These are phyloP conservation scores for Drosophila testacea DNA, from an alignment of 2,888 invertebrate species.

Conservation along the genomic window DNA sequence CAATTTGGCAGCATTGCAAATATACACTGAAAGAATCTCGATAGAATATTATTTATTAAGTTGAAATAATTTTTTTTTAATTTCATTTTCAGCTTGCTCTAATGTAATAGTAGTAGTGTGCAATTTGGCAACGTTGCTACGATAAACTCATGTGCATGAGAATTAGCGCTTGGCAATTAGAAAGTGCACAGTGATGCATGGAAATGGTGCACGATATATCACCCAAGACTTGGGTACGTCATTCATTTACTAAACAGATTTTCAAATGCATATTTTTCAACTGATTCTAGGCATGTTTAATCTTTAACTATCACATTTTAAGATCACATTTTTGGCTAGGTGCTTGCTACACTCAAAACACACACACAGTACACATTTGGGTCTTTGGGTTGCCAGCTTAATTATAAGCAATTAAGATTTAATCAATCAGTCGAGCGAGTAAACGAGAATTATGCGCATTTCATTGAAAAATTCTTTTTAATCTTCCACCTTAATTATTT, in stretches of 20 bases:
- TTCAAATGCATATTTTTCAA: neutral
- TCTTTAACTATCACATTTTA: neutral
- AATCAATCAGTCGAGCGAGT: slow-evolving; percentile 40
- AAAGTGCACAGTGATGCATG: slow-evolving; percentile 48
- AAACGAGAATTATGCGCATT: slow-evolving; percentile 34
- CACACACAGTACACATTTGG: neutral
- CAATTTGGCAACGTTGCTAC: slow-evolving; percentile 38
- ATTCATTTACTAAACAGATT: slow-evolving; percentile 1
- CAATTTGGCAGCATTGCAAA: too few relatives aligned
- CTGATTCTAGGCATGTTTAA: neutral
- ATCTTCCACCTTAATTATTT: slow-evolving; percentile 40
- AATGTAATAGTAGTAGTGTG: neutral
- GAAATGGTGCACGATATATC: slow-evolving; percentile 26
- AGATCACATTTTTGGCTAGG: slow-evolving; percentile 5
- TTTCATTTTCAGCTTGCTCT: neutral
- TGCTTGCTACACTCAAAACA: slow-evolving; percentile 12
- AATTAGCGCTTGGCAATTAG: slow-evolving; percentile 27
- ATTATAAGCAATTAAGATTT: slow-evolving; percentile 36
- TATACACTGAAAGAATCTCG: too few relatives aligned
- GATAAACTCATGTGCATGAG: slow-evolving; percentile 2
- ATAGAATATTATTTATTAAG: neutral
- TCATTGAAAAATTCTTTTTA: slow-evolving; percentile 38
- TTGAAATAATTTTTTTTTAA: neutral
- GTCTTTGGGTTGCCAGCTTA: slow-evolving; percentile 11
- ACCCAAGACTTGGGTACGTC: neutral